Conservation (phyloP, 1,140 invertebrate genomes). For the Coboldia fuscipes region DNA sequence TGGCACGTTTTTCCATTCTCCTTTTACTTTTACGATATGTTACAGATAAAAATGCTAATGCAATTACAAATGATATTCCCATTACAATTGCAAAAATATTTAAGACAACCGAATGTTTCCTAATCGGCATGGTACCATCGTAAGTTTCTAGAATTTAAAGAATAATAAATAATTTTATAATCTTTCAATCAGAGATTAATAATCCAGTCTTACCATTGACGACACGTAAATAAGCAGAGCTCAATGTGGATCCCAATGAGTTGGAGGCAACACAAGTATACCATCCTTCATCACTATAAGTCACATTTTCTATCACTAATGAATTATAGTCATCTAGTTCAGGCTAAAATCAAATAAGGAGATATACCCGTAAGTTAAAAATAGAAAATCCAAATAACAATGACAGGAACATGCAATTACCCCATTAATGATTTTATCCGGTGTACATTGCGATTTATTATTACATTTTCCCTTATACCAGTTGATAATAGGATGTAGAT, state of each 20-base stretch:
- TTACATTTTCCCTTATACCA: neutral
- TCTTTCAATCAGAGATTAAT: too few relatives aligned
- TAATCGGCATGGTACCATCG: too few relatives aligned
- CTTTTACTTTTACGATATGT: conserved; percentile 45
- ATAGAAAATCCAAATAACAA: neutral
- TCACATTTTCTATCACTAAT: conserved; percentile 60
- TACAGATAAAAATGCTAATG: neutral
- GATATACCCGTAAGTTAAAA: neutral
- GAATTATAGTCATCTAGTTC: conserved; percentile 35
- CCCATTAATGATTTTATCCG: neutral
- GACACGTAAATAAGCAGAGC: conserved; percentile 67
- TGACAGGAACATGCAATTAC: neutral
- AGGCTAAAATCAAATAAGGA: neutral
- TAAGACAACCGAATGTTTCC: too few relatives aligned
- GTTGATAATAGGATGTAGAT: neutral
- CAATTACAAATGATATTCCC: too few relatives aligned
- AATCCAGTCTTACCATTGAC: conserved; percentile 47
- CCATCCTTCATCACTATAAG: conserved; percentile 72
- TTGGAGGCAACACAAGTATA: conserved; percentile 81
- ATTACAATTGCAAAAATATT: too few relatives aligned
- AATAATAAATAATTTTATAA: too few relatives aligned
- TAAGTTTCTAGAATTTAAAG: neutral
- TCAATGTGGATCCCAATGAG: conserved; percentile 48
- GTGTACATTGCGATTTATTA: neutral
- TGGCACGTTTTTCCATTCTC: conserved; percentile 53